Percentiles rank a stretch among this genome's conserved stretches.
Conservation (phyloP, 2,888 invertebrate species). For the Monopis laevigella region DNA sequence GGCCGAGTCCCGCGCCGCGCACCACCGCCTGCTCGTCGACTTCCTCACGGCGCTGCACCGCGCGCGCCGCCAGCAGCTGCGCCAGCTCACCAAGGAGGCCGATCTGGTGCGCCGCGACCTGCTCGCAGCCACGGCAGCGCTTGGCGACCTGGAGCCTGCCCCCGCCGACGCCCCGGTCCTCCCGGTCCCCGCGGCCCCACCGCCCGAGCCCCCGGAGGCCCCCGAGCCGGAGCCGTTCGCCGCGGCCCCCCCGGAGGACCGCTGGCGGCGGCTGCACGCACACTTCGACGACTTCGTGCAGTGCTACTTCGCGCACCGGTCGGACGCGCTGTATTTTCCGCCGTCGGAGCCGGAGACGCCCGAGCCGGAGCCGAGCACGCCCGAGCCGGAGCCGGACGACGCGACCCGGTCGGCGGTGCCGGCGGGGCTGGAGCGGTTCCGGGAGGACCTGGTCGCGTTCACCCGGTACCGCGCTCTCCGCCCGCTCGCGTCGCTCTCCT, state of each 20-base stretch:
- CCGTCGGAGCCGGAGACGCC: conserved; percentile 23
- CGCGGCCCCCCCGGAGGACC: conserved; percentile 28
- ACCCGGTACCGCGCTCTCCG: conserved; percentile 81
- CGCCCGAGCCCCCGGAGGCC: conserved; percentile 23
- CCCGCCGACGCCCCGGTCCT: conserved; percentile 33
- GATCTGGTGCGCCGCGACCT: conserved; percentile 79
- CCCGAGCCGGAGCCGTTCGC: conserved; percentile 45
- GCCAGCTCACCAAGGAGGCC: conserved; percentile 71
- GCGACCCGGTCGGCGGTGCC: not conserved
- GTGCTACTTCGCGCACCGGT: conserved; percentile 83
- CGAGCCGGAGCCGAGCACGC: conserved; percentile 21
- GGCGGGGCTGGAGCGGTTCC: conserved; percentile 77
- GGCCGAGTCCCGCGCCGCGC: conserved; percentile 81
- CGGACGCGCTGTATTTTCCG: conserved; percentile 75
- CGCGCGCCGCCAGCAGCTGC: conserved; percentile 74
- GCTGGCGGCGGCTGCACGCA: conserved; percentile 79
- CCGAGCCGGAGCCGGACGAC: conserved; percentile 16
- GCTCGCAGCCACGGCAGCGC: conserved; percentile 73
- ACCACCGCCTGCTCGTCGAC: conserved; percentile 83
- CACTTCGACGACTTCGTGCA: conserved; percentile 92
- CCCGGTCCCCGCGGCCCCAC: conserved; percentile 21
- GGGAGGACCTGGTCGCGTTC: conserved; percentile 87
- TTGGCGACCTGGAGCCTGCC: conserved; percentile 66
- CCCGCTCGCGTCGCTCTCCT: conserved; percentile 87
- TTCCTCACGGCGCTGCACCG: conserved; percentile 81